Evolutionary conservation across 2,888 invertebrate genomes (phyloP).

Genomic region (Ptilodon capucinus): DNA sequence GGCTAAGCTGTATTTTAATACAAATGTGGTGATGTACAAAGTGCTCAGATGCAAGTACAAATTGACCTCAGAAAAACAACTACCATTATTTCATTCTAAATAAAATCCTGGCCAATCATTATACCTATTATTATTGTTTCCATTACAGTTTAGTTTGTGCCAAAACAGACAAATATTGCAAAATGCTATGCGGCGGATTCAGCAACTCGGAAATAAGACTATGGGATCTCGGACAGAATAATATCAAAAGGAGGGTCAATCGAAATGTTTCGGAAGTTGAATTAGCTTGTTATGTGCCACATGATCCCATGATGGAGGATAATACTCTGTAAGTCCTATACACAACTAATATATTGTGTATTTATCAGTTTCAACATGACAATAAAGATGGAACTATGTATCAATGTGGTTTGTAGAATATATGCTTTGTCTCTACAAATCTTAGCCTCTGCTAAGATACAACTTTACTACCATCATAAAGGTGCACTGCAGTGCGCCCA

Average conservation of each 20-base stretch:
- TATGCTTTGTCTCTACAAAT: too few relatives aligned
- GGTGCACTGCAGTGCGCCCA: too few relatives aligned
- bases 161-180: slow-evolving; percentile 83
- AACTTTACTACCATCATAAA: too few relatives aligned
- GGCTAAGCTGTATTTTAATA: slow-evolving; percentile 22
- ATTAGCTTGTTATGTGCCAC: slow-evolving; percentile 76
- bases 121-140: background rate
- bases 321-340: slow-evolving; percentile 66
- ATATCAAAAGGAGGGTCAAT: slow-evolving; percentile 62
- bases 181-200: slow-evolving; percentile 87
- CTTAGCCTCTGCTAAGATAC: too few relatives aligned
- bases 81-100: too few relatives aligned
- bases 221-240: slow-evolving; percentile 84
- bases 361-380: too few relatives aligned
- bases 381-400: too few relatives aligned
- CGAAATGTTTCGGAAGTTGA: slow-evolving; percentile 74
- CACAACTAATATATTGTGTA: background rate
- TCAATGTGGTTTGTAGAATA: too few relatives aligned
- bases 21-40: too few relatives aligned
- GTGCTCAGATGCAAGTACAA: too few relatives aligned
- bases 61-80: too few relatives aligned
- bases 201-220: slow-evolving; percentile 86
- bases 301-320: slow-evolving; percentile 67
- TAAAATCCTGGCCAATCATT: too few relatives aligned
- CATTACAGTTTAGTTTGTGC: slow-evolving; percentile 83